phyloP scores from a whole-genome alignment of 2,113 vertebrate species.

The Myotis yumanensis region DNA sequence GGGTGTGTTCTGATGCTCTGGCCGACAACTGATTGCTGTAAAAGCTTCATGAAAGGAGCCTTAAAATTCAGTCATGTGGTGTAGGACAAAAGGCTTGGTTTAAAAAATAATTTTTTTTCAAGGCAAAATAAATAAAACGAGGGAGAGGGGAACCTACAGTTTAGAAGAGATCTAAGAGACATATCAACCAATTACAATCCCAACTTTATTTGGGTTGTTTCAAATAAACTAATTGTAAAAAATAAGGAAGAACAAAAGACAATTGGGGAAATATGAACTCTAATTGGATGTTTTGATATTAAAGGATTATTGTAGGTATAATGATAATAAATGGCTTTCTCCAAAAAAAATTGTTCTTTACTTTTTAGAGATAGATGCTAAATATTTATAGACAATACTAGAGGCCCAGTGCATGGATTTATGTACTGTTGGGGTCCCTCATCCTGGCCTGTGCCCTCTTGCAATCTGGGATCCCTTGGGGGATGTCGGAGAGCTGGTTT shows the following conservation, averaged over 20 bases:
- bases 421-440: no score
- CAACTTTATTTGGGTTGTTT: background rate
- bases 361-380: background rate
- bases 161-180: background rate
- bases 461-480: no score
- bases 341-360: background rate
- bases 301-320: background rate
- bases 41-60: background rate
- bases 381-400: background rate
- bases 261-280: background rate
- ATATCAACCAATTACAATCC: background rate
- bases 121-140: conserved; percentile 7
- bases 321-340: background rate
- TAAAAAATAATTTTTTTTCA: background rate
- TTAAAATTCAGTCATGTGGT: background rate
- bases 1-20: background rate
- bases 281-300: background rate
- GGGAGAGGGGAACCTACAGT: background rate
- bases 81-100: background rate
- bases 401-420: no score
- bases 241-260: background rate
- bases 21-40: background rate
- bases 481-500: no score
- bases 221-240: background rate
- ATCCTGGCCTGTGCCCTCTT: no score